Conservation (phyloP, 2,113 vertebrate species). For the Ammodytes dubius region DNA sequence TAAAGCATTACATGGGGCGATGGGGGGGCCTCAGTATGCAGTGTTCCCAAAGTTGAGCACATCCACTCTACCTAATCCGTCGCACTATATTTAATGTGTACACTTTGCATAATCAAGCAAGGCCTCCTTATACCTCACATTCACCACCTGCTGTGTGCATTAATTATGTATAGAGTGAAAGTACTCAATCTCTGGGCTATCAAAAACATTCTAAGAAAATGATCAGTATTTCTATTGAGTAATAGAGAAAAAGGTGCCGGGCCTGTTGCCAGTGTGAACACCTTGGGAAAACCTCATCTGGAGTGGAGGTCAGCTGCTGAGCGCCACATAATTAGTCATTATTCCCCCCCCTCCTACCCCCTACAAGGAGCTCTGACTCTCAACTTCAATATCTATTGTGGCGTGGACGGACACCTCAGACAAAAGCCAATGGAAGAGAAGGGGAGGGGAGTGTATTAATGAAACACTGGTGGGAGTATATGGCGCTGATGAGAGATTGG, state of each 20-base stretch:
- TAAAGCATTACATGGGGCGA: too few species aligned
- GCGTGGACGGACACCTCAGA: slow-evolving; percentile 53
- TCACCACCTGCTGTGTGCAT: too few species aligned
- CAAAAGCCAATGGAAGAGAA: slow-evolving; percentile 43
- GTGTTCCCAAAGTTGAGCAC: too few species aligned
- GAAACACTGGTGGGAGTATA: slow-evolving; percentile 49
- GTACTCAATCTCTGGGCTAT: too few species aligned
- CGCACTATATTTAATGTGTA: too few species aligned
- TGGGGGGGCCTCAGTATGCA: too few species aligned
- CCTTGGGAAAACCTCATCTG: slow-evolving; percentile 36
- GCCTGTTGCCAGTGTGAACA: slow-evolving; percentile 26
- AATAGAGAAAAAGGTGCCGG: neutral
- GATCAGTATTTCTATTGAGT: neutral
- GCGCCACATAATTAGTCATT: slow-evolving; percentile 53
- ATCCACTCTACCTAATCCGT: too few species aligned
- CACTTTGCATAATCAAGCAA: too few species aligned
- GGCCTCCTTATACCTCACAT: too few species aligned
- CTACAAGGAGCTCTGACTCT: slow-evolving; percentile 33
- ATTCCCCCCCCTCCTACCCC: neutral
- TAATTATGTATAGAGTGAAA: too few species aligned
- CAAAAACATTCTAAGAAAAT: too few species aligned
- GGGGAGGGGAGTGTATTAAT: slow-evolving; percentile 60
- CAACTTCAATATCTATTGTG: slow-evolving; percentile 58
- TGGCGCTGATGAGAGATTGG: slow-evolving; percentile 69
- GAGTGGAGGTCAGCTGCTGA: slow-evolving; percentile 47